Evolutionary conservation across 2,113 vertebrate species (phyloP), one percentile per base, ranked within the genome.

Genomic region (Rhegmatorhina hoffmannsi): DNA sequence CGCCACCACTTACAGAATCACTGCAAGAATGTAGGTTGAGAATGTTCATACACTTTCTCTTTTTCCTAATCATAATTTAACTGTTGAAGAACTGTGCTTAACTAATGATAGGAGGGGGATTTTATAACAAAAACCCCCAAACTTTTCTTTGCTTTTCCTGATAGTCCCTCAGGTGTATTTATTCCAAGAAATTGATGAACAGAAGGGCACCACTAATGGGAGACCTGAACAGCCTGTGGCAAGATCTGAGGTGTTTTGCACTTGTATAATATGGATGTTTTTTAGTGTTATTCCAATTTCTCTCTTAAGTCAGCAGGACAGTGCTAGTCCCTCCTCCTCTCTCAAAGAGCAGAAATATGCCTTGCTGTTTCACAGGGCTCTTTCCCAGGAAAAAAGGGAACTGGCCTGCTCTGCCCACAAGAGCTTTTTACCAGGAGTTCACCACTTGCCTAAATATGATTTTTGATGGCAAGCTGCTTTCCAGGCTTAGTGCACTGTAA

Each of bases 1-100:
- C 80, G 84, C 46, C 73, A 92, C 44, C 56, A 76, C 69, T 92
- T 94, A 69, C 38, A 93, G 88, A 90, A 92, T 87, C 78, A 83
- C 38, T 82, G 63, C 47, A 72, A 91, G 52, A 89, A 75, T 17
- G 31, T 1, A 91, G 67, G 58, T 23, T 68, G 73, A 60, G 88
- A 85, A 55, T 72, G 63, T 88, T 80, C 50, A n/a, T n/a, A 55
- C 29, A 59, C 52, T 67, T 85, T 38, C 34, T 81, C 47, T 82
- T 89, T 91, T 91, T 59, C 46, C 66, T 89, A 83, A 72, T 46
- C 24, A 69, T 59, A 92, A 67, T 56, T 36, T 73, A 87, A 85
- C 31, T 58, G 19, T 14, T 73, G 78, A 86, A 88, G 43, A 90
- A 73, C 25, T 84, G 72, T 11, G 23, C 46, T 89, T 81, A 85